Percentiles rank a stretch among this genome's conserved stretches.
These are phyloP conservation scores for Tetrapedia diversipes DNA, from an alignment of 2,888 invertebrate genomes.

Conservation along the genomic window DNA sequence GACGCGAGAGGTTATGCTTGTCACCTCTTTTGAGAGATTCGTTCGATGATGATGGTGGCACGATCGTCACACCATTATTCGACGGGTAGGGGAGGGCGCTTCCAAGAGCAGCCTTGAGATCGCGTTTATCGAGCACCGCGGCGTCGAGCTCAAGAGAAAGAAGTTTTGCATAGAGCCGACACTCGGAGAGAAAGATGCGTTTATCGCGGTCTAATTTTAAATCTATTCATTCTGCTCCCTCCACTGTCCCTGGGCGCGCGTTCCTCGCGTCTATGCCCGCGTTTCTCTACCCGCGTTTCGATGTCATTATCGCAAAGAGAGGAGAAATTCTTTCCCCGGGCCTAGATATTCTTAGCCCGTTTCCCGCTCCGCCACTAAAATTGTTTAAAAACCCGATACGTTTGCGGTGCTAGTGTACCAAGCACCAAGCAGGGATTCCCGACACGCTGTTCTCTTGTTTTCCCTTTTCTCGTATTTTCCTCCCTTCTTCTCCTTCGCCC, in stretches of 20 bases:
- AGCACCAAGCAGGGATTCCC: no score
- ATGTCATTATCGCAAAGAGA: constrained; percentile 59
- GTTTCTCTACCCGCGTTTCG: constrained; percentile 42
- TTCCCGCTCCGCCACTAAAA: constrained; percentile 63
- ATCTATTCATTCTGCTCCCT: constrained; percentile 52
- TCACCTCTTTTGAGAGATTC: no score
- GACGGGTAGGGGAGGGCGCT: no score
- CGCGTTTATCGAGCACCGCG: no score
- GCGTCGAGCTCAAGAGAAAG: constrained; percentile 25
- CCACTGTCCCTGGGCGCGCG: constrained; percentile 18
- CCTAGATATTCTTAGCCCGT: constrained; percentile 74
- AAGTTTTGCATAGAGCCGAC: constrained; percentile 53
- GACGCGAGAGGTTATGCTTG: no score
- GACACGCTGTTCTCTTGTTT: constrained; percentile 11
- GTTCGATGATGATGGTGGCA: no score
- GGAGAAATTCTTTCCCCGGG: constrained; percentile 71
- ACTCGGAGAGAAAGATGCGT: constrained; percentile 56
- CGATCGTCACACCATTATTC: no score
- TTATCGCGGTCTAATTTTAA: constrained; percentile 61
- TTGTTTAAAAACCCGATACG: constrained; percentile 72
- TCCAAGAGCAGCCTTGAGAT: no score
- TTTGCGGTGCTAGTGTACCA: constrained; percentile 22
- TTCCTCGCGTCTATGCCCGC: constrained; percentile 43
- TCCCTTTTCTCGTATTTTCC: constrained; percentile 9
- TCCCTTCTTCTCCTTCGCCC: not conserved